These are phyloP conservation scores for Dicranocentrus wangi DNA, from an alignment of 2,888 invertebrate genomes.

Conservation along the genomic window DNA sequence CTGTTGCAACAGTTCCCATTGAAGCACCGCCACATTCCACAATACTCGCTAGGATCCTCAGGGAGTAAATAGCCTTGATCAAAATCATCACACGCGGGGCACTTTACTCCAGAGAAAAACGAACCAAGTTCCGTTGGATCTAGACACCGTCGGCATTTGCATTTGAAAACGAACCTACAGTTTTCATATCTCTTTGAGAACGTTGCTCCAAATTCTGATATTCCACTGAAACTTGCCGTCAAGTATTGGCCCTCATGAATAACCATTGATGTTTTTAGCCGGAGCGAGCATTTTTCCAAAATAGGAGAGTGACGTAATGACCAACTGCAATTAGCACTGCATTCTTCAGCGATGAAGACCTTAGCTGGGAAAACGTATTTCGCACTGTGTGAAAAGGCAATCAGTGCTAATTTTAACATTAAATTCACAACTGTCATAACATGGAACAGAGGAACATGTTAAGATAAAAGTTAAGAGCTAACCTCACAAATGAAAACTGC, in stretches of 20 bases:
- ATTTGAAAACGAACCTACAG: constrained; percentile 35
- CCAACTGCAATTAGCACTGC: constrained; percentile 59
- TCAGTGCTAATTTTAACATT: not conserved
- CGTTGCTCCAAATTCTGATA: constrained; percentile 50
- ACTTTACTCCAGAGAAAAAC: constrained; percentile 59
- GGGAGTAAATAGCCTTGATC: constrained; percentile 47
- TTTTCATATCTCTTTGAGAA: constrained; percentile 47
- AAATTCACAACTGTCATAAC: not conserved
- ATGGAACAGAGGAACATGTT: not conserved
- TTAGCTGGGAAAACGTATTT: constrained; percentile 55
- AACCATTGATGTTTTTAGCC: constrained; percentile 29
- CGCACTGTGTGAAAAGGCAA: constrained; percentile 45
- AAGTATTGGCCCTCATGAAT: constrained; percentile 35
- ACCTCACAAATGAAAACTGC: constrained; percentile 45
- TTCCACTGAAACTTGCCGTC: constrained; percentile 35
- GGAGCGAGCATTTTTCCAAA: constrained; percentile 47
- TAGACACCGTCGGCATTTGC: constrained; percentile 47
- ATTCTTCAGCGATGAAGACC: constrained; percentile 51
- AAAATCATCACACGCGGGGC: constrained; percentile 27
- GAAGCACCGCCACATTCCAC: constrained; percentile 40
- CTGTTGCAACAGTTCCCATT: constrained; percentile 27
- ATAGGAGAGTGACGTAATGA: constrained; percentile 44
- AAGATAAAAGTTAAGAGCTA: not conserved
- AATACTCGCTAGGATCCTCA: constrained; percentile 28
- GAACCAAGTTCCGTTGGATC: constrained; percentile 53